Evolutionary conservation across 2,888 invertebrate species (phyloP), one percentile per base, ranked within the genome.

Genomic region (Petrolisthes manimaculis): DNA sequence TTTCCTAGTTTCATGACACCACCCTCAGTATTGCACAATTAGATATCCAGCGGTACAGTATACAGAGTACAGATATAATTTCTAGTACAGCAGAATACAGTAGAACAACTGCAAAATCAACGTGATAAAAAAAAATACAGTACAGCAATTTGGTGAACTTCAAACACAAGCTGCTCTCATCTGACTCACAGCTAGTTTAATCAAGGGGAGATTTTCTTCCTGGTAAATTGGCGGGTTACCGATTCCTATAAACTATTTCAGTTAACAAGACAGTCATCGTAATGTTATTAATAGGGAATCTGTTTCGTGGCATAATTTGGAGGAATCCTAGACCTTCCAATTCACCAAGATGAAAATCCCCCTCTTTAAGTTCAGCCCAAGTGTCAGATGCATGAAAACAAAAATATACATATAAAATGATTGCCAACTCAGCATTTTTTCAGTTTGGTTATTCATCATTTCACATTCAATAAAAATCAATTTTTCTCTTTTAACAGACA

Each of bases 21-120:
- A 37, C 37, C 37, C 37, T 37, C 37, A 37, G 71, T n/a, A 71
- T 71, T n/a, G 71, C 14, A 71, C 71, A 71, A 71, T 71, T n/a
- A 18, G 71, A 71, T 14, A 71, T 71, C 71, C 21, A n/a, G n/a
- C 21, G 6, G n/a, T n/a, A 71, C 71, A 71, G 71, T 21, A 71
- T 71, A 71, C 71, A 71, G 71, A 71, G 71, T 71, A 71, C 71
- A 71, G 71, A 71, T 21, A 71, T 71, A 71, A 71, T 71, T 6
- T 71, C 9, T 18, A 71, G 71, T 71, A 6, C 71, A 71, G 71
- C 71, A 71, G 71, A 71, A 71, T n/a, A 71, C 71, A 71, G 21
- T 71, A 71, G 37, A 37, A 14, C 71, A 71, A 71, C 71, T n/a
- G 21, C 9, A 14, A 61, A 61, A 37, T 37, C 37, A 37, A 37